Conservation (phyloP, 2,113 vertebrate species). For the Sciurus niger region DNA sequence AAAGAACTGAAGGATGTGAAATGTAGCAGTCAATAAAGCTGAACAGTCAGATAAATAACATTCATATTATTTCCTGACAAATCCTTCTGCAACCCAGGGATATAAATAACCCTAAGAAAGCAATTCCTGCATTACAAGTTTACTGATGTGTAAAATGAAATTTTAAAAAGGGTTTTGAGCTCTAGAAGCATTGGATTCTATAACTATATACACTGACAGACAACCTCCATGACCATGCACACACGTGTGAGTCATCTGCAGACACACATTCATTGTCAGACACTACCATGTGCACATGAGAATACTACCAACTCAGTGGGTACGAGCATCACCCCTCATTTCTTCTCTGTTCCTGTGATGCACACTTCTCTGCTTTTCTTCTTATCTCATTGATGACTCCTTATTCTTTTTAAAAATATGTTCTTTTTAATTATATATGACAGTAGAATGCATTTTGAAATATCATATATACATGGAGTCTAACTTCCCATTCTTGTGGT, state of each 20-base stretch:
- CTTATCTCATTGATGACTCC: background rate
- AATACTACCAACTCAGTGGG: background rate
- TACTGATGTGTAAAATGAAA: constrained; percentile 93
- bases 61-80: constrained; percentile 91
- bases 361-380: background rate
- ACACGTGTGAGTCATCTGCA: background rate
- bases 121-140: constrained; percentile 90
- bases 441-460: too few species aligned
- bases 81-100: constrained; percentile 88
- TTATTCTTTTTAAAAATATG: background rate
- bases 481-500: too few species aligned
- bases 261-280: background rate
- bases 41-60: constrained; percentile 91
- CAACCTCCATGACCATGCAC: background rate
- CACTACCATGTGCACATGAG: fast-evolving
- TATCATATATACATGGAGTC: too few species aligned
- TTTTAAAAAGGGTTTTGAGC: constrained; percentile 88
- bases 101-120: constrained; percentile 93
- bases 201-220: constrained; percentile 19
- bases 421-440: too few species aligned
- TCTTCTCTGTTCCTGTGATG: background rate
- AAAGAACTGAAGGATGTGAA: constrained; percentile 90
- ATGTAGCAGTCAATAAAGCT: constrained; percentile 91
- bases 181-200: constrained; percentile 69
- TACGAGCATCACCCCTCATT: background rate